These are phyloP conservation scores for Adelges cooleyi DNA, from an alignment of 1,140 invertebrate genomes.

Conservation along the genomic window DNA sequence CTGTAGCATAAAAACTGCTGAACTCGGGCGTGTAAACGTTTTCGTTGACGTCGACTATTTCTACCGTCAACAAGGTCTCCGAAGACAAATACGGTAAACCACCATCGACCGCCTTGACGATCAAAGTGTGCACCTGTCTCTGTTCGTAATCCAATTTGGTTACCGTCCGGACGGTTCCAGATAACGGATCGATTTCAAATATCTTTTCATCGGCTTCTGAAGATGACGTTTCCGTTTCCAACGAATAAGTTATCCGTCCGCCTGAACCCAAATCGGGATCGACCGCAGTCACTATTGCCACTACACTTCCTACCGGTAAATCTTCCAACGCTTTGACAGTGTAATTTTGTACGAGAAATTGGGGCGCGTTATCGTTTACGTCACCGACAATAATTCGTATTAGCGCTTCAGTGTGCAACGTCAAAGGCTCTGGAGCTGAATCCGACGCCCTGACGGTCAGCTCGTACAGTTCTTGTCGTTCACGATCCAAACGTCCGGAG, in stretches of 20 bases:
- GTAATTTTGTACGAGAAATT: slow-evolving; percentile 61
- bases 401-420: slow-evolving; percentile 59
- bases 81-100: slow-evolving; percentile 60
- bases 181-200: slow-evolving; percentile 67
- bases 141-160: slow-evolving; percentile 74
- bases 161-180: slow-evolving; percentile 69
- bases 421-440: slow-evolving; percentile 44
- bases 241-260: slow-evolving; percentile 60
- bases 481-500: slow-evolving; percentile 65
- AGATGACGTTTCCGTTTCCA: slow-evolving; percentile 44
- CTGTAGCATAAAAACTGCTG: slow-evolving; percentile 61
- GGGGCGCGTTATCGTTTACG: slow-evolving; percentile 82
- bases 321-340: slow-evolving; percentile 81
- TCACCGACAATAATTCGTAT: slow-evolving; percentile 73
- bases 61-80: slow-evolving; percentile 65
- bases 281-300: slow-evolving; percentile 70
- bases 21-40: slow-evolving; percentile 76
- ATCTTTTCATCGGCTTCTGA: slow-evolving; percentile 33
- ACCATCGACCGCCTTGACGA: slow-evolving; percentile 66
- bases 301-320: slow-evolving; percentile 71
- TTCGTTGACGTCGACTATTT: slow-evolving; percentile 88
- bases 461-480: slow-evolving; percentile 70
- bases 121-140: slow-evolving; percentile 75
- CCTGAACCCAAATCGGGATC: slow-evolving; percentile 76
- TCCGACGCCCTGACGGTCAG: slow-evolving; percentile 72